phyloP scores from a whole-genome alignment of 2,113 vertebrate genomes.

The Strix uralensis region DNA sequence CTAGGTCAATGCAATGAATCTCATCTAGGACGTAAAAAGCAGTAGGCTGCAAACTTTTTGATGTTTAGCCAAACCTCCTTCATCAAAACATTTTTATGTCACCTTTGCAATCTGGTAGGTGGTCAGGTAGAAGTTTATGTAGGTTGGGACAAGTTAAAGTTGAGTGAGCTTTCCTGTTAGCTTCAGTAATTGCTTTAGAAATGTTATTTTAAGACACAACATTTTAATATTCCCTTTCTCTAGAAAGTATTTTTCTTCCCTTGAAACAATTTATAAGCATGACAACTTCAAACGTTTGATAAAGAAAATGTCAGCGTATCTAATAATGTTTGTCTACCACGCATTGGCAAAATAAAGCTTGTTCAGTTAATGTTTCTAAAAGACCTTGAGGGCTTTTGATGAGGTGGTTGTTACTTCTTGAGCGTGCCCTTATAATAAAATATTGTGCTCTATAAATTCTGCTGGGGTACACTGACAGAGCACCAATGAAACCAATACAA shows the following conservation, averaged over 20 bases:
- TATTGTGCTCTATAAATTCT: not conserved
- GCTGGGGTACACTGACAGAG: not conserved
- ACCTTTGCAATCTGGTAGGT: not conserved
- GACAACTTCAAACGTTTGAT: not conserved
- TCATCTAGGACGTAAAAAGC: not conserved
- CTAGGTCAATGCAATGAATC: not conserved
- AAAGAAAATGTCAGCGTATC: not conserved
- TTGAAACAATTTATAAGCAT: not conserved
- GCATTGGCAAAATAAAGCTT: not conserved
- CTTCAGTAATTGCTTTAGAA: not conserved
- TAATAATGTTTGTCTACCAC: conserved; percentile 3
- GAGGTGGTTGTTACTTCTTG: not conserved
- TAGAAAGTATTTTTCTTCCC: not conserved
- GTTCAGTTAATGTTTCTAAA: conserved; percentile 3
- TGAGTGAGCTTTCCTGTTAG: not conserved
- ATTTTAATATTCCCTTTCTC: not conserved
- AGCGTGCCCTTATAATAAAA: not conserved
- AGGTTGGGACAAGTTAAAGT: not conserved
- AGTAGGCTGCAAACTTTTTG: not conserved
- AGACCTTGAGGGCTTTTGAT: conserved; percentile 3
- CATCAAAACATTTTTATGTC: not conserved
- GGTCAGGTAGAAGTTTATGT: not conserved
- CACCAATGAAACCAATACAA: not conserved
- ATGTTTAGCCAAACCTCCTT: not conserved
- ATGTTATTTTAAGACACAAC: not conserved